Evolutionary conservation across 2,888 invertebrate species (phyloP).

Genomic region (Phalera bucephala): DNA sequence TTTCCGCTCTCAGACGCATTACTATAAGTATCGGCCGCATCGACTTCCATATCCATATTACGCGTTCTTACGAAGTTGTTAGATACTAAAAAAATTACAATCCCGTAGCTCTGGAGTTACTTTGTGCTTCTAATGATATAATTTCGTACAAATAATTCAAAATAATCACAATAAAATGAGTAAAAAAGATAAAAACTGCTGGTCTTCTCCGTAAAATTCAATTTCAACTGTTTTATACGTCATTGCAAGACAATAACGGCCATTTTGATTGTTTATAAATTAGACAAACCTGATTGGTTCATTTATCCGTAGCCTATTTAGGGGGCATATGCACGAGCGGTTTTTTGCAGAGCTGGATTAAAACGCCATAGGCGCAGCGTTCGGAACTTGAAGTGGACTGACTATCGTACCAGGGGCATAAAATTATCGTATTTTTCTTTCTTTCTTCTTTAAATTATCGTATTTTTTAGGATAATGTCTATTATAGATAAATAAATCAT

Average conservation of each 20-base stretch:
- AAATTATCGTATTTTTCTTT: too few species aligned
- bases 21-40: slow-evolving; percentile 53
- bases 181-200: slow-evolving; percentile 22
- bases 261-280: slow-evolving; percentile 53
- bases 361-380: too few species aligned
- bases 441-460: too few species aligned
- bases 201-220: slow-evolving; percentile 45
- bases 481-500: too few species aligned
- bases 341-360: too few species aligned
- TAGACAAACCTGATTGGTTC: slow-evolving; percentile 43
- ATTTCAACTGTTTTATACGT: slow-evolving; percentile 70
- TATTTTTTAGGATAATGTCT: too few species aligned
- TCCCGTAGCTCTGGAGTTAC: background rate
- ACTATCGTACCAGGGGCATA: too few species aligned
- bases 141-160: slow-evolving; percentile 6
- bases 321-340: too few species aligned
- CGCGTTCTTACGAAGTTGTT: slow-evolving; percentile 5
- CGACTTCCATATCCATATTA: slow-evolving; percentile 64
- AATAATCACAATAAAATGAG: slow-evolving; percentile 14
- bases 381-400: too few species aligned
- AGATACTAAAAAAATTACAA: slow-evolving; percentile 1
- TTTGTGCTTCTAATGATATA: background rate
- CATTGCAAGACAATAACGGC: slow-evolving; percentile 17
- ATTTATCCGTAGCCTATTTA: too few species aligned
- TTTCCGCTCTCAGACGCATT: slow-evolving; percentile 63